Percentiles rank a stretch among this genome's conserved stretches.
phyloP scores from a whole-genome alignment of 2,888 invertebrate species.

The Didymodactylos carnosus region DNA sequence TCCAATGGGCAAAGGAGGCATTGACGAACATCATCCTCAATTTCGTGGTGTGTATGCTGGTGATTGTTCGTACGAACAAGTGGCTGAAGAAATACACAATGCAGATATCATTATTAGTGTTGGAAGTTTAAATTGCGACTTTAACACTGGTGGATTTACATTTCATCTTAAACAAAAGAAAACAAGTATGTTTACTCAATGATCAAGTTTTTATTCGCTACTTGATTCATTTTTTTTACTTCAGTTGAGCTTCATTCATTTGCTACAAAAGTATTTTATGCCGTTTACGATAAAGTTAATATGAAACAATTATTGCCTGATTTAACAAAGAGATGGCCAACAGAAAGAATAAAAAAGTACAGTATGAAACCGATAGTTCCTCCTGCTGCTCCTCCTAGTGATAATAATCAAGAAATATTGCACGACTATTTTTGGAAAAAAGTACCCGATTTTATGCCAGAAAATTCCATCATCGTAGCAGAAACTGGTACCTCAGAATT shows the following conservation, averaged over 20 bases:
- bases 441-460: neutral
- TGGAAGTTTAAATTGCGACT: neutral
- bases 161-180: neutral
- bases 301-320: neutral
- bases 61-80: neutral
- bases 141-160: neutral
- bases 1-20: neutral
- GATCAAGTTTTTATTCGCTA: neutral
- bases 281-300: neutral
- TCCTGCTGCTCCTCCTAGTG: neutral
- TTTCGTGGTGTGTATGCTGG: neutral
- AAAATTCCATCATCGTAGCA: neutral
- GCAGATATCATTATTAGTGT: neutral
- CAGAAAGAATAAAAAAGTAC: neutral
- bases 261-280: neutral
- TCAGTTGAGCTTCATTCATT: neutral
- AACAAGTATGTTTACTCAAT: too few relatives aligned
- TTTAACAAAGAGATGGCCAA: neutral
- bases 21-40: neutral
- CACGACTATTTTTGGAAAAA: neutral
- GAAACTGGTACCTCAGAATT: neutral
- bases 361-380: neutral
- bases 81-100: neutral
- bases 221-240: neutral
- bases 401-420: neutral